Evolutionary conservation across 2,113 vertebrate species (phyloP), one percentile per base, ranked within the genome.

Genomic region (Hippocampus abdominalis): DNA sequence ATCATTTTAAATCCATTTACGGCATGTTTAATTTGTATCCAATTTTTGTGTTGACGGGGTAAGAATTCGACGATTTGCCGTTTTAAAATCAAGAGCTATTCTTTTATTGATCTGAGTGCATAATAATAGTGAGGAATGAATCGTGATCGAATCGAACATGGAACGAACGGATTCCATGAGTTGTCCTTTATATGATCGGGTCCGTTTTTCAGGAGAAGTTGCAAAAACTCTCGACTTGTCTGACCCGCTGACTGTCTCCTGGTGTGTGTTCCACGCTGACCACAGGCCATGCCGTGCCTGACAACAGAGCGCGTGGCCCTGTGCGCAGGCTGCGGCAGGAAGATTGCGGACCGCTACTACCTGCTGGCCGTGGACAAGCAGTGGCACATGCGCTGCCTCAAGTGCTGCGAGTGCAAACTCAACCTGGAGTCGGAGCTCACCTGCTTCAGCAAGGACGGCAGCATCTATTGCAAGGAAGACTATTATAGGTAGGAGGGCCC

Each of bases 361-460:
- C 93, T 99, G 87, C 94, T 98, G 88, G 97, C 97, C 6, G 97
- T 98, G 91, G 97, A 98, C 87, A 98, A 98, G 15, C 96, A 98
- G 93, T 99, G 97, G 97, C 97, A 99, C 92, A 98, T 98, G 96
- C 95, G 95, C 77, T 99, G 97, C 89, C 92, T 99, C 57, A 97
- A 97, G 88, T 99, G 97, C 90, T 98, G 96, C 59, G 97, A 98
- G 73, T 99, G 97, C 71, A 98, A 98, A 85, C 95, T 98, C 72
- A 96, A 97, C 91, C 92, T 98, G 93, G 97, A 98, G 89, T 98
- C 95, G 1, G 97, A 99, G 84, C 95, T 98, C 91, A 98, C 97
- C 90, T 98, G 97, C 88, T 99, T 99, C 93, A 97, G 95, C 91
- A 98, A 98, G 81, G 97, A 99, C 79, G 97, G 97, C 73, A 96